Evolutionary conservation across 2,113 vertebrate genomes (phyloP), one percentile per base, ranked within the genome.

Genomic region (Paratilapia polleni): DNA sequence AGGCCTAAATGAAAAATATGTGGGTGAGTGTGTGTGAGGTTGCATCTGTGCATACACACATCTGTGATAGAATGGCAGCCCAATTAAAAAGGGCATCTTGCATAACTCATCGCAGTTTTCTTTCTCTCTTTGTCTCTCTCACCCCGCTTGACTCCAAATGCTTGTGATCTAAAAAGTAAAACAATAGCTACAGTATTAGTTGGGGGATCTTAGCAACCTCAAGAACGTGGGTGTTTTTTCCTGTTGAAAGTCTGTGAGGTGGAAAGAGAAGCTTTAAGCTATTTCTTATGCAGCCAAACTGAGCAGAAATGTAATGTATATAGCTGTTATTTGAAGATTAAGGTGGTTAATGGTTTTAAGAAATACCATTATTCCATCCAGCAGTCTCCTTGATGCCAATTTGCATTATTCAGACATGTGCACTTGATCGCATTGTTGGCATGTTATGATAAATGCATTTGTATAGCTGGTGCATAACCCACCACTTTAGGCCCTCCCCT

Each of bases 131-230:
- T 68, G 43, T 84, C 49, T 22, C 8, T 73, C 62, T 68, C 63
- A 64, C 64, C 43, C 47, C 31, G 68, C 68, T 87, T 57, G 89
- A 81, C 87, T 82, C 60, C 38, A 86, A 89, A 84, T 57, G 82
- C 47, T 54, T 64, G 63, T 38, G 24, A 93, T 89, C 89, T 84
- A 34, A 83, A 80, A 79, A 78, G 60, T 82, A 36, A 83, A 91
- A 93, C 81, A 91, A 84, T 5, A 64, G 20, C 26, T 58, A 19
- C 17, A 20, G 22, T 70, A 59, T 74, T 82, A 36, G 79, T 62
- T 54, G 70, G 63, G 74, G 15, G 83, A 89, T 84, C 70, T 83
- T 47, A 19, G 20, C 86, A 77, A 38, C 73, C 77, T 85, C 34
- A 47, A 64, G 70, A 74, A 78, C 15, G 81, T 87, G 89, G 84